These are phyloP conservation scores for Drosophila teissieri DNA, from an alignment of 1,140 invertebrate species.

Conservation along the genomic window DNA sequence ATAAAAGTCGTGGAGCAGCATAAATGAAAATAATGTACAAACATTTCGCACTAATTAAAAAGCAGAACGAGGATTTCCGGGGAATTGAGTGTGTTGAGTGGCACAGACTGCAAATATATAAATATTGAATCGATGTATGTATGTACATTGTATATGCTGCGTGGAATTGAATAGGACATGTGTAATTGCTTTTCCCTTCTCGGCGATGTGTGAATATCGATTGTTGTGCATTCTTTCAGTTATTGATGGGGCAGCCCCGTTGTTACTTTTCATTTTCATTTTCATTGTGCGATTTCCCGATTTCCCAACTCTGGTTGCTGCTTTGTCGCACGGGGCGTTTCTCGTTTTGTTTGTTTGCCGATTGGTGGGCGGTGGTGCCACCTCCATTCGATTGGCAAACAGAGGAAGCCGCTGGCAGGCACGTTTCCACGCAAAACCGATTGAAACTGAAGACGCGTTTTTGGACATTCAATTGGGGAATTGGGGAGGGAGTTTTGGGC, in stretches of 20 bases:
- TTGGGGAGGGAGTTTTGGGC: constrained; percentile 6
- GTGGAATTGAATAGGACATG: constrained; percentile 60
- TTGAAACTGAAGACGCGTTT: constrained; percentile 68
- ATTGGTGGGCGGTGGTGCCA: constrained; percentile 27
- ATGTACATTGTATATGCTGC: background rate
- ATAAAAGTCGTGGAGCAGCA: constrained; percentile 55
- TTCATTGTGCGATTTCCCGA: background rate
- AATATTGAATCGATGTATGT: constrained; percentile 41
- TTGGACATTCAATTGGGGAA: constrained; percentile 65
- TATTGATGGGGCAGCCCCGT: constrained; percentile 18
- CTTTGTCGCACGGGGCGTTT: constrained; percentile 8
- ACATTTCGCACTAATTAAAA: constrained; percentile 80
- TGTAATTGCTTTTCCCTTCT: constrained; percentile 70
- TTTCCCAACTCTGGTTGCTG: constrained; percentile 15
- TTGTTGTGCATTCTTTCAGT: constrained; percentile 28
- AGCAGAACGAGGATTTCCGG: constrained; percentile 2
- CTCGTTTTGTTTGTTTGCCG: constrained; percentile 30
- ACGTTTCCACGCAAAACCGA: constrained; percentile 56
- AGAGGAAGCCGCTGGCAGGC: constrained; percentile 55
- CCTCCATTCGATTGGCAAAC: constrained; percentile 65
- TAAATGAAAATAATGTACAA: constrained; percentile 78
- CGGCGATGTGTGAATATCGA: constrained; percentile 45
- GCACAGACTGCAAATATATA: constrained; percentile 50
- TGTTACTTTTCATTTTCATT: constrained; percentile 16
- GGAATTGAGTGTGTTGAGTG: background rate